Base-by-base conservation (phyloP, 1,140 invertebrate species). In the Nixonia krombeini region DNA sequence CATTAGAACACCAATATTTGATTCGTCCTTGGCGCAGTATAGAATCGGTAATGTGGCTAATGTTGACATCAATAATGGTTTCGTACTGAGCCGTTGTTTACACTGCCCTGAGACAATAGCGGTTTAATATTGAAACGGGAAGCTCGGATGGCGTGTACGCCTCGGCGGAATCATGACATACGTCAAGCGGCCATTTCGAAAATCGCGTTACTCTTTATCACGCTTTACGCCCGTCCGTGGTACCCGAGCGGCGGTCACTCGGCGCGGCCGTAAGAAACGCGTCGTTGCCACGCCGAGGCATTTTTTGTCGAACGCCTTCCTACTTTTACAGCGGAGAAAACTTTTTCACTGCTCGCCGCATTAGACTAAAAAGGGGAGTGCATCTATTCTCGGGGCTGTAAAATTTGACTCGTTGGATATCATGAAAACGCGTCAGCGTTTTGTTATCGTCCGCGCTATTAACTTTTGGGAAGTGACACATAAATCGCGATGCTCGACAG, bases 371-470 rank as follows among this genome's bases (percentile, higher is more conserved):
- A 55, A 59, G 55, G 55, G 29, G 55, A 49, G 57, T 58, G 49
- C 65, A 52, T 62, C 56, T 62, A 49, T 68, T 68, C 31, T 40
- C 41, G 42, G 35, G 52, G 56, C 52, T 58, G 46, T 68, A 62
- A 58, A 68, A 68, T 62, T 51, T 50, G 50, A 68, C 57, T 68
- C 26, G 57, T 56, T 59, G 47, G 47, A 61, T 68, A 57, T 68
- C 65, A 68, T 58, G 42, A 50, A 55, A 69, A 63, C 49, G 51
- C 47, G 57, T 61, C 57, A 63, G 58, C 66, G 45, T 69, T 69
- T 63, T 69, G 58, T 69, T 69, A 63, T 69, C 62, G 66, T 55
- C 59, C 53, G 52, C 66, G 45, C 66, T 69, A 63, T 63, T 63
- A 69, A 69, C 66, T 69, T 63, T 63, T 25, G 59, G 55, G 53